Percentiles rank a stretch among this genome's conserved stretches.
phyloP scores from a whole-genome alignment of 2,797 vertebrate genomes.

The Hoplostethus mediterraneus region DNA sequence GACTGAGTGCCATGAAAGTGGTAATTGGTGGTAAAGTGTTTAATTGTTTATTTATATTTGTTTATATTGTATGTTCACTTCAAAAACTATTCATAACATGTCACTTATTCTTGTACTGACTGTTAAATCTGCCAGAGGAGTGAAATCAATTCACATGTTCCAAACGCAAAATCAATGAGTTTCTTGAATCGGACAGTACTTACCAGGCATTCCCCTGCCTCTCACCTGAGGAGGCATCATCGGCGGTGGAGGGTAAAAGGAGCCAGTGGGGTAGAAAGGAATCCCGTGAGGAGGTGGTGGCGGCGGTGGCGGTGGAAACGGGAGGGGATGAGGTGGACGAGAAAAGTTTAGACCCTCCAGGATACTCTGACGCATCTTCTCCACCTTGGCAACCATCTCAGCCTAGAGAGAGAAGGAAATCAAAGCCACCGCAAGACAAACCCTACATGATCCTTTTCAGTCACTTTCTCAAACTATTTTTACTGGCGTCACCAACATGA shows the following conservation, averaged over 20 bases:
- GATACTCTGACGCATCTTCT: constrained; percentile 97
- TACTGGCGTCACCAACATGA: background rate
- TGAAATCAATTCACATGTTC: too few species aligned
- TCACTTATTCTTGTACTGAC: too few species aligned
- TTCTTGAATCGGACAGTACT: constrained; percentile 49
- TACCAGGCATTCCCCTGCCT: constrained; percentile 90
- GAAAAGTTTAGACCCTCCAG: constrained; percentile 94
- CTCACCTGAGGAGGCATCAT: constrained; percentile 89
- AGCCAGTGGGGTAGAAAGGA: constrained; percentile 89
- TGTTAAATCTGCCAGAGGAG: too few species aligned
- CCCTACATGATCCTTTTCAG: background rate
- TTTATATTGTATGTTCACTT: too few species aligned
- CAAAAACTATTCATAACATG: too few species aligned
- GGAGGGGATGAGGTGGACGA: constrained; percentile 89
- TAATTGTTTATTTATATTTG: too few species aligned
- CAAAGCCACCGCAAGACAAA: background rate
- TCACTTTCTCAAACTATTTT: background rate
- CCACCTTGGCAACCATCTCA: constrained; percentile 93
- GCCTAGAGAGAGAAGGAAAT: constrained; percentile 74
- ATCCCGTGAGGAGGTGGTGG: constrained; percentile 90
- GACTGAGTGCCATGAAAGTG: background rate
- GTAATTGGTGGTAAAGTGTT: too few species aligned
- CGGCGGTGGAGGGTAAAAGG: constrained; percentile 90
- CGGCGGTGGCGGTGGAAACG: constrained; percentile 85
- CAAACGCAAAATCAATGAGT: too few species aligned